Conservation (phyloP, 2,113 vertebrate genomes). For the Tamias sibiricus region DNA sequence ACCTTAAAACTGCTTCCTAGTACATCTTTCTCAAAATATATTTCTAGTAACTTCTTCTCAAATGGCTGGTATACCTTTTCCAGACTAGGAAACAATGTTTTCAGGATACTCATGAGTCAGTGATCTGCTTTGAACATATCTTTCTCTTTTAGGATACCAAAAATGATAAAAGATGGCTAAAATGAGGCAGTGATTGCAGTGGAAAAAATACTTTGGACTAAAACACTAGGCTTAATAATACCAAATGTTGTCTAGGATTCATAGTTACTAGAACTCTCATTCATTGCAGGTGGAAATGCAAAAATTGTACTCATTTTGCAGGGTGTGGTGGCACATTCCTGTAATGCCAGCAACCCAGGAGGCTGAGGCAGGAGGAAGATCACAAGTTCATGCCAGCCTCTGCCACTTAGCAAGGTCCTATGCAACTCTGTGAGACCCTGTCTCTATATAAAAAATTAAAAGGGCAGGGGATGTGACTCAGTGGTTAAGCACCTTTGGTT, state of each 20-base stretch:
- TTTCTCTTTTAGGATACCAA: constrained; percentile 36
- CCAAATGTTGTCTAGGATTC: neutral
- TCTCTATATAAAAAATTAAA: too few relatives aligned
- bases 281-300: neutral
- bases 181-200: neutral
- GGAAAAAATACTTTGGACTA: neutral
- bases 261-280: neutral
- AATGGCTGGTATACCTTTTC: constrained; percentile 18
- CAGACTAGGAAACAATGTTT: constrained; percentile 20
- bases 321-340: too few relatives aligned
- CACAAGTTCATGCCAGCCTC: too few relatives aligned
- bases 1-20: neutral
- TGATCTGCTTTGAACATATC: constrained; percentile 4
- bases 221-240: neutral
- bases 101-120: constrained; percentile 15
- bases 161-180: constrained; percentile 33
- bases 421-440: too few relatives aligned
- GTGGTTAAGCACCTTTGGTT: too few relatives aligned
- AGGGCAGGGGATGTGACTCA: too few relatives aligned
- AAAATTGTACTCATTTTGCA: neutral
- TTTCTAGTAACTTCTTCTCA: constrained; percentile 39
- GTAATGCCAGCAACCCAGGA: too few relatives aligned
- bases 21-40: constrained; percentile 1
- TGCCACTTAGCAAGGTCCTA: too few relatives aligned
- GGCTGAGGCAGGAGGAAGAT: too few relatives aligned